Conservation (phyloP, 2,888 invertebrate species). For the Polyommatus iphigenia region DNA sequence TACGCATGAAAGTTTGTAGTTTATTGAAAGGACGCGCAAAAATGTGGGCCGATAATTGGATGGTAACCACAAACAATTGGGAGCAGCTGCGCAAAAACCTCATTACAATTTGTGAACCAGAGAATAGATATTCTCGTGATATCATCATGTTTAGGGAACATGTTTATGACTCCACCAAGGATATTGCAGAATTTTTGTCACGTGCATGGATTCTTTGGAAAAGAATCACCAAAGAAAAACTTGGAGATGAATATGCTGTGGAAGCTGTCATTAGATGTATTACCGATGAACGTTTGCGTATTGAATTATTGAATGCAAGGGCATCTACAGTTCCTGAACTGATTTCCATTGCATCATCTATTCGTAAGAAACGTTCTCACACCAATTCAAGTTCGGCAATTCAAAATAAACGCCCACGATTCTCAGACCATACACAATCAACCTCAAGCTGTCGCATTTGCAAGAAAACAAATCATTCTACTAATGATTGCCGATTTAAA, state of each 20-base stretch:
- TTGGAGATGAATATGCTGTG: conserved; percentile 7
- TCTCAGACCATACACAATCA: not conserved
- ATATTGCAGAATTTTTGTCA: conserved; percentile 38
- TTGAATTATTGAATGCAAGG: conserved; percentile 35
- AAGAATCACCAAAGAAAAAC: conserved; percentile 31
- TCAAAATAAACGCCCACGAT: conserved; percentile 32
- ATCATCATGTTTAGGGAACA: conserved; percentile 37
- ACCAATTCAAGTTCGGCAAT: not conserved
- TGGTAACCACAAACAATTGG: conserved; percentile 38
- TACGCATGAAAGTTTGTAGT: no score
- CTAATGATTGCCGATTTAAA: not conserved
- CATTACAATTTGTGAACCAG: conserved; percentile 31
- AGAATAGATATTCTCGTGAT: conserved; percentile 34
- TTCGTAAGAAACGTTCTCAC: conserved; percentile 32
- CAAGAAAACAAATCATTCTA: conserved; percentile 33
- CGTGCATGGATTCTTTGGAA: conserved; percentile 35
- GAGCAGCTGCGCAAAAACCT: conserved; percentile 36
- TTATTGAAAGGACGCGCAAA: no score
- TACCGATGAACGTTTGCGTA: conserved; percentile 19
- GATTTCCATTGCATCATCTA: conserved; percentile 35
- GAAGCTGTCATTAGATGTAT: conserved; percentile 27
- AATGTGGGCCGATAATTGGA: no score
- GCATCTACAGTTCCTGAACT: conserved; percentile 35
- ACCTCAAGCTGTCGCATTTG: conserved; percentile 29
- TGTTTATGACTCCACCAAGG: conserved; percentile 34